Base-by-base conservation (phyloP, 2,797 vertebrate species). In the Macropodus opercularis region DNA sequence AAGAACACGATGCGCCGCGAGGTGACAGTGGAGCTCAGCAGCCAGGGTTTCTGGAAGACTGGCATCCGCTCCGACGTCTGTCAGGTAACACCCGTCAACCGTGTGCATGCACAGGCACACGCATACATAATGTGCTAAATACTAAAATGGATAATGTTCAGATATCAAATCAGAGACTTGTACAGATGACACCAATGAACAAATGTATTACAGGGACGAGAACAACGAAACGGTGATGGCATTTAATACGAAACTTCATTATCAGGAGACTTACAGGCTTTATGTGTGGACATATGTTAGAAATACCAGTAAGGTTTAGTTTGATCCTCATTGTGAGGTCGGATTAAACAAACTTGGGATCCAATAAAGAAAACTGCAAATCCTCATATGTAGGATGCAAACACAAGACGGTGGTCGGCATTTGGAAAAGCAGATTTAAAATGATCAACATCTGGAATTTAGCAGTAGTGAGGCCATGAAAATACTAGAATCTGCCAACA, bases 1-100 rank as follows among this genome's bases (percentile, higher is more conserved):
- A 99, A 99, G 91, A 99, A 99, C 85, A 98, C 96, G 0, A 99
- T 99, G 98, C 93, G 97, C 47, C 93, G 98, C 39, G 98, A 99
- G 92, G 97, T 99, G 80, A 99, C 98, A 0, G 97, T 99, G 35
- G 98, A 99, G 82, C 92, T 99, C 49, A 99, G 96, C 84, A 99
- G 97, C 76, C 97, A 98, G 84, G 95, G 96, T 38, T 99, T 99
- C 92, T 99, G 97, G 96, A 98, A 98, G 82, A 97, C 96, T 0
- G 98, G 98, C 79, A 96, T 98, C 80, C 95, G 97, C 62, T 98
- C 97, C 34, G 97, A 98, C 0, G 96, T 98, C 83, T 98, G 96
- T 89, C 97, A 98, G 95, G 97, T 98, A 86, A 79, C 31, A 1
- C 26, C 54, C 26, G 1, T 42, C 70, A 27, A 17, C 42, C 5